Base-by-base conservation (phyloP, 2,113 vertebrate species). In the Syngnathus typhle region DNA sequence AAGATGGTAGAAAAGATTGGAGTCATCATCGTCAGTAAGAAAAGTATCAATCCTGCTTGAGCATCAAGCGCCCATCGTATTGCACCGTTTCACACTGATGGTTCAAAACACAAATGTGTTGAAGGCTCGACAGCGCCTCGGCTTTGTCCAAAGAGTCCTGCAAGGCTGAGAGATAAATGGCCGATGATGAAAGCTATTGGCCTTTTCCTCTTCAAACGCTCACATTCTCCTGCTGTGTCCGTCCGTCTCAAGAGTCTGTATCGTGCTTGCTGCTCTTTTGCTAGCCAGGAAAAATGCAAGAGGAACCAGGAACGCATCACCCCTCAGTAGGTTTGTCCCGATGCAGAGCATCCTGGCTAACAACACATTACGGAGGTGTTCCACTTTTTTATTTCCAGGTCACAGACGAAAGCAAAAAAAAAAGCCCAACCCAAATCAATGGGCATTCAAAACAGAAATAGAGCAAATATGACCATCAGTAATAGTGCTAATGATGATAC, bases 51-150 rank as follows among this genome's bases (percentile, higher is more conserved):
- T 89, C 84, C 81, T 88, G 87, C 90, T 91, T 90, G 88, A 91
- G 84, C 86, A 90, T 90, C 90, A 90, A 92, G 90, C 85, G 43
- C 82, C 85, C 88, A 86, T 87, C 88, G 85, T 91, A 90, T 91
- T 91, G 88, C 86, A 89, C 80, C 81, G 67, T 84, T 83, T 89
- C 82, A 82, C 71, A 81, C 83, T 87, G 86, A 90, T 89, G 88
- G 84, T 44, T 82, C 80, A 85, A 86, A 90, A 91, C 87, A 86
- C 87, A 84, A 88, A 86, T 82, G 89, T 90, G 88, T 91, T 86
- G 73, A 87, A 86, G 27, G 27, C 27, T 32, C 62, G 73, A 70
- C 85, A 51, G 78, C 19, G 60, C 86, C 85, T 87, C 82, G 61
- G 65, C 71, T 81, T 66, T 13, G 71, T 87, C 83, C 83, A 71